Percentiles rank a stretch among this genome's conserved stretches.
phyloP scores from a whole-genome alignment of 2,888 invertebrate genomes.

The Psylliodes chrysocephalus region DNA sequence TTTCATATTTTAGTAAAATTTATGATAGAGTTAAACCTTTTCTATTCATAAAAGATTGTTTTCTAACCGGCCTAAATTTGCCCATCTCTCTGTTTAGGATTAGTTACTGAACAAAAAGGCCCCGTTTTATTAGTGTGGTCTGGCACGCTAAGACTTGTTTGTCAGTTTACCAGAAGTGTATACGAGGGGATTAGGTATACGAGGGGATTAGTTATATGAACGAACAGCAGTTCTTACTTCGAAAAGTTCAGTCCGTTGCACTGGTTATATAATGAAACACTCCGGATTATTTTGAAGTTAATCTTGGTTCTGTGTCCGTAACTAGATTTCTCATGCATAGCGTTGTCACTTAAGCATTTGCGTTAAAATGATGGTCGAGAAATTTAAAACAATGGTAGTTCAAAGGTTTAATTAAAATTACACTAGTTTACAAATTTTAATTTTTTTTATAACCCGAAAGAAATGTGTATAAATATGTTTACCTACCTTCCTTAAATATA shows the following conservation, averaged over 20 bases:
- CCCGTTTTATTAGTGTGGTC: neutral
- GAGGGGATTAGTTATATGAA: neutral
- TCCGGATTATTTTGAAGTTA: neutral
- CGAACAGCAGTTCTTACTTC: neutral
- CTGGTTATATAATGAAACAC: neutral
- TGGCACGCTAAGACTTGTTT: slow-evolving; percentile 14
- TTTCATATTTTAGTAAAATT: no score
- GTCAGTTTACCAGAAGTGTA: slow-evolving; percentile 16
- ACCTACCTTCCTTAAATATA: no score
- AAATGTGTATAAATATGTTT: no score
- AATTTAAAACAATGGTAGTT: no score
- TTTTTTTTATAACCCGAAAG: no score
- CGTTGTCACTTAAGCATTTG: no score
- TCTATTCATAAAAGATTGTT: neutral
- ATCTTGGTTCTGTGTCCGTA: neutral
- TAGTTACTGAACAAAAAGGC: slow-evolving; percentile 17
- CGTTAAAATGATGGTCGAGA: no score
- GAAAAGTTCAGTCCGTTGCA: neutral
- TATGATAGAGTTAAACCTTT: no score
- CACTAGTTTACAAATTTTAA: no score
- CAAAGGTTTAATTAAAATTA: no score
- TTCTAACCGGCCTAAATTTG: neutral
- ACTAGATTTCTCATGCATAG: no score
- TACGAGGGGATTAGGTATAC: slow-evolving; percentile 3
- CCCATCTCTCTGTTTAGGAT: slow-evolving; percentile 9